Conservation (phyloP, 1,140 invertebrate species). For the Drosophila rhopaloa region DNA sequence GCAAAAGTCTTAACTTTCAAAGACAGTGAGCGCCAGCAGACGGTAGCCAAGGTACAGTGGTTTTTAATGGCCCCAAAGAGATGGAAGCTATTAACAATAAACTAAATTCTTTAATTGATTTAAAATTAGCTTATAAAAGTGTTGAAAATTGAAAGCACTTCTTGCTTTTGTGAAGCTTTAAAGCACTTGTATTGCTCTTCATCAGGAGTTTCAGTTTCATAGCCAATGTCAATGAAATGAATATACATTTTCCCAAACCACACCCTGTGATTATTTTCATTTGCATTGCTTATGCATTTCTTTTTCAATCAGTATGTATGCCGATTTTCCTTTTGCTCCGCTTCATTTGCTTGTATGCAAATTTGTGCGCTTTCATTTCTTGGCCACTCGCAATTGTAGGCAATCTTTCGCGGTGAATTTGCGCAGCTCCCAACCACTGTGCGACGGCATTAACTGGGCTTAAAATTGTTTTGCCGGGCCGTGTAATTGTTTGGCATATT, state of each 20-base stretch:
- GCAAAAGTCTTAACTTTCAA: conserved; percentile 79
- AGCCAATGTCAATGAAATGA: background rate
- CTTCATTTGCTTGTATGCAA: conserved; percentile 41
- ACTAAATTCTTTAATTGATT: too few species aligned
- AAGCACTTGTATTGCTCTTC: background rate
- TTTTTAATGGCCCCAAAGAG: background rate
- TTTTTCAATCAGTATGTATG: conserved; percentile 28
- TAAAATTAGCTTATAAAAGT: too few species aligned
- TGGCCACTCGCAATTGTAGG: background rate
- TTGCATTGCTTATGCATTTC: conserved; percentile 20
- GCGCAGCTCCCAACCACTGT: conserved; percentile 51
- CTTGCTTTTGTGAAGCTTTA: too few species aligned
- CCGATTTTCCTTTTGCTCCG: conserved; percentile 32
- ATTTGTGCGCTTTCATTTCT: conserved; percentile 45
- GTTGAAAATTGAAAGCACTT: too few species aligned
- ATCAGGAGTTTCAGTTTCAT: background rate
- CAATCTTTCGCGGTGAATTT: conserved; percentile 32
- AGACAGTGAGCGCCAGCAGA: conserved; percentile 39
- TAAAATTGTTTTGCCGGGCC: conserved; percentile 79
- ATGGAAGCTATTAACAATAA: too few species aligned
- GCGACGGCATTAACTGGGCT: conserved; percentile 75
- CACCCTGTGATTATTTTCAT: conserved; percentile 12
- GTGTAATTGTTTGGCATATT: conserved; percentile 82
- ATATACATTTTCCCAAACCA: background rate
- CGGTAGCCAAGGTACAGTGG: conserved; percentile 63